A percentile compares a stretch with the other conserved stretches of the same genome.
phyloP scores from a whole-genome alignment of 1,140 invertebrate genomes.

The Leptoteleia sp. region DNA sequence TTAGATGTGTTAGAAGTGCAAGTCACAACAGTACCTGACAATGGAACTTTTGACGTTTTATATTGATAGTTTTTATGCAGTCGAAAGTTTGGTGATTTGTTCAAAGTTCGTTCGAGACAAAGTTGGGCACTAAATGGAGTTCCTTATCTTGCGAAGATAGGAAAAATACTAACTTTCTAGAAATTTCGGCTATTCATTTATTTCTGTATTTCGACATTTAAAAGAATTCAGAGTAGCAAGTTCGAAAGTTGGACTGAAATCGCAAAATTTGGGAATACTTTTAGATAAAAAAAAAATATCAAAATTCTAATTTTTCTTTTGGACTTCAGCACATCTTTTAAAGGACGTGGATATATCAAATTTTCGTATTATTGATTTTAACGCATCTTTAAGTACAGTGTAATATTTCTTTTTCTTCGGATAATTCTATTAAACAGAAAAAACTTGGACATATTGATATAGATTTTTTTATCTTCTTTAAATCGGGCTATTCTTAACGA shows the following conservation, averaged over 20 bases:
- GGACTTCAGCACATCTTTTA: too few relatives aligned
- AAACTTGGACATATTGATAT: not conserved
- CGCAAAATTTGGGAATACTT: too few relatives aligned
- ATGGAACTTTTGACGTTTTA: constrained; percentile 28
- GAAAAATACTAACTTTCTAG: constrained; percentile 16
- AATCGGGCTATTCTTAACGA: constrained; percentile 15
- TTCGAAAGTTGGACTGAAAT: too few relatives aligned
- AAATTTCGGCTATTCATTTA: not conserved
- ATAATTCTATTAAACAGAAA: constrained; percentile 6
- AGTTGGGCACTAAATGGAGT: constrained; percentile 31
- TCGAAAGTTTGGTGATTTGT: constrained; percentile 36
- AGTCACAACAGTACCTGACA: constrained; percentile 24
- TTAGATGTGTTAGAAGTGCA: constrained; percentile 36
- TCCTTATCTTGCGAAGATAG: constrained; percentile 6
- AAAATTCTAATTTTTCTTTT: too few relatives aligned
- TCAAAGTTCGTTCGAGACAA: constrained; percentile 14
- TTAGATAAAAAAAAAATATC: too few relatives aligned
- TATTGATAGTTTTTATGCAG: constrained; percentile 45
- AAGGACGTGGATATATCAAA: too few relatives aligned
- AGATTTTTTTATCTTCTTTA: constrained; percentile 10
- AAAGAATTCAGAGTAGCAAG: too few relatives aligned
- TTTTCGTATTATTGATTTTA: not conserved
- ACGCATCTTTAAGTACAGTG: not conserved
- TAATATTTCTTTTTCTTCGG: constrained; percentile 2
- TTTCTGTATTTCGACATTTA: too few relatives aligned